These are phyloP conservation scores for Neolamprologus fasciatus DNA, from an alignment of 2,113 vertebrate species.

Conservation along the genomic window DNA sequence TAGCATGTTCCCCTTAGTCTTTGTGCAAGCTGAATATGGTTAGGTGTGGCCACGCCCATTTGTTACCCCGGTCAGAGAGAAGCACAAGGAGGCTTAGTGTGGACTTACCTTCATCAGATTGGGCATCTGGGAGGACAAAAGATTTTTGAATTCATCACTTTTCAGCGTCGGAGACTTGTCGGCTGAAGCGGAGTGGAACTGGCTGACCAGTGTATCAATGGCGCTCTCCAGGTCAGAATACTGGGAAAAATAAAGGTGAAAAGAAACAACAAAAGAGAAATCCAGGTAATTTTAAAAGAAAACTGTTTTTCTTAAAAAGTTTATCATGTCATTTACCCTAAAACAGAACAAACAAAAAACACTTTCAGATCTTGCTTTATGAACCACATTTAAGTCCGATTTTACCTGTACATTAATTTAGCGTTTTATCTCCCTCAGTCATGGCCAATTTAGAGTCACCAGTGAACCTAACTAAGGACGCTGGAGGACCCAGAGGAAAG, in stretches of 20 bases:
- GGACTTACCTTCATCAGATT: slow-evolving; percentile 60
- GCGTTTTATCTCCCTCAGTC: neutral
- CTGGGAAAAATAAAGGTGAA: neutral
- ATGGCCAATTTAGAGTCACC: neutral
- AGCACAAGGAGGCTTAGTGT: neutral
- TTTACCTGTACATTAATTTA: neutral
- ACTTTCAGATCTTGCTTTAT: neutral
- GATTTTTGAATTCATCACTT: slow-evolving; percentile 65
- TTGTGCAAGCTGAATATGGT: neutral
- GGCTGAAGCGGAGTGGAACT: slow-evolving; percentile 65
- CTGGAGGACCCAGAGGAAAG: neutral
- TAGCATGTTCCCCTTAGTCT: neutral
- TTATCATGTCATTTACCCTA: fast-evolving
- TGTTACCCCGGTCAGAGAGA: fast-evolving
- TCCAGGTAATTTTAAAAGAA: neutral
- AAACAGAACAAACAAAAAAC: neutral
- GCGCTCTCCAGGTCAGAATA: slow-evolving; percentile 69
- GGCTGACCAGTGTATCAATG: slow-evolving; percentile 66
- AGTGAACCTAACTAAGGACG: neutral
- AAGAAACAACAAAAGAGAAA: neutral
- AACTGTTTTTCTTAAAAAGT: neutral
- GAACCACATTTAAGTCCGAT: fast-evolving
- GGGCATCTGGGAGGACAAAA: slow-evolving; percentile 67
- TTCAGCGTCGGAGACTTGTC: slow-evolving; percentile 60
- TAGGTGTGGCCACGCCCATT: slow-evolving; percentile 9